These are phyloP conservation scores for Fregetta grallaria DNA, from an alignment of 2,113 vertebrate species.

Conservation along the genomic window DNA sequence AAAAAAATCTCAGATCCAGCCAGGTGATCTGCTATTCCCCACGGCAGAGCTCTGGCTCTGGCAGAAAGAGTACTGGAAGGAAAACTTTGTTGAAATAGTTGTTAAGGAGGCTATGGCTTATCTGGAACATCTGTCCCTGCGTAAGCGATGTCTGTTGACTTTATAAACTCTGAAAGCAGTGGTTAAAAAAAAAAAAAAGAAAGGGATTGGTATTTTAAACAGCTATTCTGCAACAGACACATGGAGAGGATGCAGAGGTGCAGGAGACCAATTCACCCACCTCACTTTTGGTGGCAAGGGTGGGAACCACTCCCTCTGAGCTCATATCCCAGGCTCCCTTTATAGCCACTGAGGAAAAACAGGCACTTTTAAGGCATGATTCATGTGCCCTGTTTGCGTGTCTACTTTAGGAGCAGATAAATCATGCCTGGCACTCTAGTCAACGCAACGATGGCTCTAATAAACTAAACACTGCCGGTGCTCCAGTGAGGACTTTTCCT, in stretches of 20 bases:
- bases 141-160: not conserved
- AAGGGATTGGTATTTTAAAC: not conserved
- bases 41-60: not conserved
- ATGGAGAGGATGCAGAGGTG: not conserved
- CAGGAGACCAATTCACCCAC: not conserved
- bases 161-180: rapidly evolving
- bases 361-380: conserved; percentile 63
- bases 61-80: not conserved
- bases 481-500: not conserved
- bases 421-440: conserved; percentile 15
- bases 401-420: conserved; percentile 39
- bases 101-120: not conserved
- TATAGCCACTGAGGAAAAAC: not conserved
- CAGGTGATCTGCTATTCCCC: not conserved
- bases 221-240: not conserved
- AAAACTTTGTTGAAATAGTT: not conserved
- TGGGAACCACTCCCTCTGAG: conserved; percentile 21
- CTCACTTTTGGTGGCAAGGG: not conserved
- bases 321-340: conserved; percentile 46
- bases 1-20: not conserved
- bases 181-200: not conserved
- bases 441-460: not conserved
- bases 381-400: conserved; percentile 44
- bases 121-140: not conserved
- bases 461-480: not conserved